These are phyloP conservation scores for Cricetomys ansorgei DNA, from an alignment of 2,113 vertebrate species.

Conservation along the genomic window DNA sequence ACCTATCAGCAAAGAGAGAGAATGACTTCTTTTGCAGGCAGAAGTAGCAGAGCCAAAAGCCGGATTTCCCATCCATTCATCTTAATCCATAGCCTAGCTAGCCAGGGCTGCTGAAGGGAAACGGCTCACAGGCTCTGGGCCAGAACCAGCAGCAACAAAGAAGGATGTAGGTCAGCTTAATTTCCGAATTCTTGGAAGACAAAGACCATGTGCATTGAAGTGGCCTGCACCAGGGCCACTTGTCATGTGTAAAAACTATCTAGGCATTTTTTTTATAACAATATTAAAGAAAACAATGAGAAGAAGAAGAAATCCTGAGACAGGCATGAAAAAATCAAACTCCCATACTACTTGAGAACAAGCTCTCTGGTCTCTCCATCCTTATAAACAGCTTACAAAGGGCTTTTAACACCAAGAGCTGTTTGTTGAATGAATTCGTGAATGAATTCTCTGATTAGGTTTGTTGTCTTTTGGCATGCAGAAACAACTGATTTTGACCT, in stretches of 20 bases:
- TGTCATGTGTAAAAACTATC: background rate
- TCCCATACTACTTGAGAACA: background rate
- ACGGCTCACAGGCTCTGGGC: background rate
- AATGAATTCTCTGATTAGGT: background rate
- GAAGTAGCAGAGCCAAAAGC: background rate
- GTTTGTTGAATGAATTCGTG: background rate
- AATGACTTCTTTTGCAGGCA: background rate
- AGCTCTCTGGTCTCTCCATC: background rate
- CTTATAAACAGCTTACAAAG: background rate
- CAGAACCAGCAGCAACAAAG: background rate
- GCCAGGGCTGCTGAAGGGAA: background rate
- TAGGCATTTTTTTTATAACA: background rate
- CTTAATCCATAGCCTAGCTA: background rate
- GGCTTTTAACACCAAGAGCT: background rate
- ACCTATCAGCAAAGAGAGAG: background rate
- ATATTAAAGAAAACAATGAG: background rate
- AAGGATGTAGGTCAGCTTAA: background rate
- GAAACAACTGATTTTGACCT: conserved; percentile 35
- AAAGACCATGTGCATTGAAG: background rate
- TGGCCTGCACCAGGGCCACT: background rate
- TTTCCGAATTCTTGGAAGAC: conserved; percentile 29
- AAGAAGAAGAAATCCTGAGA: background rate
- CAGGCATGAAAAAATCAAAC: background rate
- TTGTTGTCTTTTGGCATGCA: background rate
- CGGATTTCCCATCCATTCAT: background rate